These are phyloP conservation scores for Bostrychus sinensis DNA, from an alignment of 2,113 vertebrate species.

Conservation along the genomic window DNA sequence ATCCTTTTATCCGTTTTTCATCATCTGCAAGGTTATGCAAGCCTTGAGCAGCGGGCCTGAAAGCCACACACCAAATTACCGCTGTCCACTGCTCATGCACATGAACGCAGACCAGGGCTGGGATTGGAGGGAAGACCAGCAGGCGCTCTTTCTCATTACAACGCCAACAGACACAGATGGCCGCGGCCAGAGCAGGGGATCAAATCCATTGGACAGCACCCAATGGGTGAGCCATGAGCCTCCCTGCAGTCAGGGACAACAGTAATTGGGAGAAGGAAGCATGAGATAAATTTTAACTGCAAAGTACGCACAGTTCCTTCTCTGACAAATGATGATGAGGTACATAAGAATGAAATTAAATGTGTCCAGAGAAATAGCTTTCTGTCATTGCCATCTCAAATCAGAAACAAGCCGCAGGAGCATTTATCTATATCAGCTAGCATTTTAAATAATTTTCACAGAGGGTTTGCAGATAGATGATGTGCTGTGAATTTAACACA, in stretches of 20 bases:
- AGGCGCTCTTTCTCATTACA: constrained; percentile 61
- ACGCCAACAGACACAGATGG: constrained; percentile 70
- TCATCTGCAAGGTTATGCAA: constrained; percentile 59
- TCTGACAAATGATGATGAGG: constrained; percentile 33
- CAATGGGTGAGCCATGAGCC: constrained; percentile 65
- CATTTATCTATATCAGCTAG: constrained; percentile 52
- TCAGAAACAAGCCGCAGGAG: constrained; percentile 21
- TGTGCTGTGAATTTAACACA: constrained; percentile 39
- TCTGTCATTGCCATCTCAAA: constrained; percentile 16
- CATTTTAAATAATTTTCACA: constrained; percentile 41
- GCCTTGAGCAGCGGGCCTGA: constrained; percentile 36
- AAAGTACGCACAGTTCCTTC: constrained; percentile 21
- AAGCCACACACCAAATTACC: constrained; percentile 58
- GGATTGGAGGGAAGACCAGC: constrained; percentile 61
- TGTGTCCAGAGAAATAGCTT: constrained; percentile 32
- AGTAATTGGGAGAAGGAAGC: constrained; percentile 37
- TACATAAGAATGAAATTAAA: constrained; percentile 26
- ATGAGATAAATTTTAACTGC: constrained; percentile 23
- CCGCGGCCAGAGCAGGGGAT: constrained; percentile 58
- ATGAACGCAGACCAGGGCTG: constrained; percentile 23
- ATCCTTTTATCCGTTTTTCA: constrained; percentile 64
- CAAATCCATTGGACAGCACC: constrained; percentile 69
- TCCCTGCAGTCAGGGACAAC: constrained; percentile 39
- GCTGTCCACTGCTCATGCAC: constrained; percentile 40
- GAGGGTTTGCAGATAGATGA: constrained; percentile 46